Base-by-base conservation (phyloP, 2,888 invertebrate genomes). In the Hemistola chrysoprasaria region DNA sequence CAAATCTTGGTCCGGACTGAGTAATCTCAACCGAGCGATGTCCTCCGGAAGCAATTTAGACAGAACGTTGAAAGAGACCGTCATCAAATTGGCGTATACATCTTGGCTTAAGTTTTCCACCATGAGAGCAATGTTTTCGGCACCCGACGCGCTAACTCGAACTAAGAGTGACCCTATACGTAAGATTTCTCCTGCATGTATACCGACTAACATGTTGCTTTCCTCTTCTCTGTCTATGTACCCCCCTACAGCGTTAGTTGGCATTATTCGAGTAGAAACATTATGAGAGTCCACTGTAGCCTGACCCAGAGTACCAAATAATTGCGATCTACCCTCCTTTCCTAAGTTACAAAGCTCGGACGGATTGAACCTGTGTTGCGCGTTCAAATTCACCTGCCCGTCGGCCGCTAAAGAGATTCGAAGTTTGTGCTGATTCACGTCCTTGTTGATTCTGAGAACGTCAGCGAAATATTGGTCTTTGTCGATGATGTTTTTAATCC, bases 381-480 rank as follows among this genome's bases (percentile, higher is more conserved):
- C 62, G 50, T 90, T 90, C 27, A 90, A 53, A 41, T 86, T 83
- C 1, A 87, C 87, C 36, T 75, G 59, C 0, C 90, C 90, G 11
- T 87, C 89, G 0, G 83, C 49, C 0, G 86, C 79, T 79, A 90
- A 81, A 0, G 90, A 89, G 50, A 90, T 89, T 33, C 84, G 69
- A 0, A 90, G 63, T 27, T 85, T 87, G 50, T 90, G 80, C 33
- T 83, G 70, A 53, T 91, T 91, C 24, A 91, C 53, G 21, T 89
- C 80, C 55, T 90, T 91, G 65, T 91, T 91, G 24, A 90, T 85
- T 30, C 79, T 71, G 0, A 90, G 78, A 0, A 91, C 80, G 49
- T 88, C 84, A 0, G 90, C 85, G 53, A 91, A 90, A 53, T 90
- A 90, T 45, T 91, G 90, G 51, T 91, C 90, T 56, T 90, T 90